These are phyloP conservation scores for Nannobrachium achirus DNA, from an alignment of 2,113 vertebrate genomes.

Conservation along the genomic window DNA sequence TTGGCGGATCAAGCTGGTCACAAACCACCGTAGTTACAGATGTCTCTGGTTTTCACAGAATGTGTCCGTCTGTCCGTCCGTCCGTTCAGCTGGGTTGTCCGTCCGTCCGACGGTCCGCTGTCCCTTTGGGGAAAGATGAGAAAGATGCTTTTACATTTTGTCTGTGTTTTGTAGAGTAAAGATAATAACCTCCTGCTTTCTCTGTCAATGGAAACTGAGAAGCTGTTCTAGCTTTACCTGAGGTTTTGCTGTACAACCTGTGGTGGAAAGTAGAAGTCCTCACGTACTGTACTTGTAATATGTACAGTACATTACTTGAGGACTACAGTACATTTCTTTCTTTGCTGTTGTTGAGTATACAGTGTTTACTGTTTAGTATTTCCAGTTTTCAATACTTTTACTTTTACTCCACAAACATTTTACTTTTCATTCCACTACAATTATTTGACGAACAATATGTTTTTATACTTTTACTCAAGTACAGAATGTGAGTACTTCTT, in stretches of 20 bases:
- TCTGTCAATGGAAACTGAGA: constrained; percentile 50
- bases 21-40: not conserved
- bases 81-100: constrained; percentile 21
- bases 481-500: not conserved
- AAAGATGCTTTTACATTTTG: constrained; percentile 29
- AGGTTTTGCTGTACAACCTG: no score
- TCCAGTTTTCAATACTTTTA: no score
- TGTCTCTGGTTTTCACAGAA: constrained; percentile 11
- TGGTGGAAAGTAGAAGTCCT: no score
- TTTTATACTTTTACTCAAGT: not conserved
- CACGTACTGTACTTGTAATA: no score
- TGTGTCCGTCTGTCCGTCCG: not conserved
- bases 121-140: constrained; percentile 31
- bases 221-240: no score
- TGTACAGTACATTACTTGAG: no score
- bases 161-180: constrained; percentile 38
- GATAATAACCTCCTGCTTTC: constrained; percentile 43
- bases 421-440: no score
- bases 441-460: no score
- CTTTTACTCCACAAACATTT: no score
- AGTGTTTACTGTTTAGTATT: no score
- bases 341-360: no score
- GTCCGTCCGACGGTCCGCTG: constrained; percentile 33
- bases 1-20: not conserved
- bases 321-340: no score